Percentiles rank a stretch among this genome's conserved stretches.
Conservation (phyloP, 1,140 invertebrate genomes). For the Drosophila malerkotliana region DNA sequence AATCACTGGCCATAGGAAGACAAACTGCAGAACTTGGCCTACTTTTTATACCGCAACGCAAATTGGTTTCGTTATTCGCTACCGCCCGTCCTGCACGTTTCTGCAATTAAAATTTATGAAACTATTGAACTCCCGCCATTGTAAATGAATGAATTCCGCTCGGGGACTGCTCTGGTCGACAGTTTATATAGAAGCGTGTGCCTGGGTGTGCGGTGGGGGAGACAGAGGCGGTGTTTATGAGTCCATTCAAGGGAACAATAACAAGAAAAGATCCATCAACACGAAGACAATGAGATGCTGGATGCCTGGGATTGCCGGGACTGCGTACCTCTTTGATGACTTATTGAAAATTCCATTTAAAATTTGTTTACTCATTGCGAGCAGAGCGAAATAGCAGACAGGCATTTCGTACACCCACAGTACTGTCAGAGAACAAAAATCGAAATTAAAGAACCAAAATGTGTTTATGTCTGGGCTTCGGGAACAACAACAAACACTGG, state of each 20-base stretch:
- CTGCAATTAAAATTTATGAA: conserved; percentile 80
- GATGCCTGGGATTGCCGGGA: background rate
- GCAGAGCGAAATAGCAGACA: conserved; percentile 58
- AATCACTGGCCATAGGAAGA: conserved; percentile 52
- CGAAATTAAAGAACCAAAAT: conserved; percentile 63
- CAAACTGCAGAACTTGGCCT: conserved; percentile 60
- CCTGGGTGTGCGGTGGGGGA: background rate
- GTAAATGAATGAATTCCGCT: conserved; percentile 58
- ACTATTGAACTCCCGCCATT: conserved; percentile 72
- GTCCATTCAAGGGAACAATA: conserved; percentile 36
- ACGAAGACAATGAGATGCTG: conserved; percentile 20
- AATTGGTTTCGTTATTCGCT: conserved; percentile 16
- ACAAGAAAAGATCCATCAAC: conserved; percentile 52
- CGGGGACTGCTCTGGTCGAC: background rate
- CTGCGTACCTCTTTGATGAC: conserved; percentile 67
- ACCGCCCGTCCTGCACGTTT: conserved; percentile 52
- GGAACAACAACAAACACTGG: conserved; percentile 27
- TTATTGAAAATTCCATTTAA: conserved; percentile 83
- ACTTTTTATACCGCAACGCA: conserved; percentile 44
- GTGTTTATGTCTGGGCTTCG: conserved; percentile 70
- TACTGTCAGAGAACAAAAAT: conserved; percentile 66
- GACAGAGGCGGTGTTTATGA: conserved; percentile 16
- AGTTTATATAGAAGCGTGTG: background rate
- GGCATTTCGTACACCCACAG: conserved; percentile 29
- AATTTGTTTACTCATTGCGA: conserved; percentile 81